Evolutionary conservation across 1,140 invertebrate species (phyloP).

Genomic region (Daktulosphaira vitifoliae): DNA sequence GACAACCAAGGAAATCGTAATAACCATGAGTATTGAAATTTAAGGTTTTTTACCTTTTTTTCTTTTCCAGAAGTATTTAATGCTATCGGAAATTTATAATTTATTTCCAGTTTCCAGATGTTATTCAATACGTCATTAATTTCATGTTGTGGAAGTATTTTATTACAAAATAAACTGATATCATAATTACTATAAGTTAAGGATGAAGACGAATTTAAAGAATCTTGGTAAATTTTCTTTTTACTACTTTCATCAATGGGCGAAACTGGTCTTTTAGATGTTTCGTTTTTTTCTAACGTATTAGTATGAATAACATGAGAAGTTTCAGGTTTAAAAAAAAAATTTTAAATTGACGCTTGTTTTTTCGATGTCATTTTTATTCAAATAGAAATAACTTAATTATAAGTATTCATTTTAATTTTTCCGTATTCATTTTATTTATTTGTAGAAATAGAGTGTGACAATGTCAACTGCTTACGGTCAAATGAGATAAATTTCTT

Average conservation of each 20-base stretch:
- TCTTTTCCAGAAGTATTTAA: neutral
- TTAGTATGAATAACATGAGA: no score
- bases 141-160: no score
- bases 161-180: neutral
- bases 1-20: neutral
- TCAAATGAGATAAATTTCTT: no score
- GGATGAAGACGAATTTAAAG: neutral
- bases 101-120: neutral
- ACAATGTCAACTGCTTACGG: neutral
- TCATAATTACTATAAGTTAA: neutral
- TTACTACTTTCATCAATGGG: neutral
- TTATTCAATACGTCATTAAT: no score
- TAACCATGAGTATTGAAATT: slow-evolving; percentile 6
- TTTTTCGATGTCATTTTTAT: no score
- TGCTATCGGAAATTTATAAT: neutral
- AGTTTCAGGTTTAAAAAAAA: neutral
- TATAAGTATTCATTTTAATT: no score
- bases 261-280: neutral
- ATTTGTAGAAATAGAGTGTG: neutral
- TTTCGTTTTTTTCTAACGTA: neutral
- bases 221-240: neutral
- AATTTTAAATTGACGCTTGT: neutral
- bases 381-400: no score
- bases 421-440: neutral
- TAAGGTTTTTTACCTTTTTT: neutral